Percentiles rank a stretch among this genome's conserved stretches.
Evolutionary conservation across 2,113 vertebrate genomes (phyloP).

Genomic region (Rhea pennata): DNA sequence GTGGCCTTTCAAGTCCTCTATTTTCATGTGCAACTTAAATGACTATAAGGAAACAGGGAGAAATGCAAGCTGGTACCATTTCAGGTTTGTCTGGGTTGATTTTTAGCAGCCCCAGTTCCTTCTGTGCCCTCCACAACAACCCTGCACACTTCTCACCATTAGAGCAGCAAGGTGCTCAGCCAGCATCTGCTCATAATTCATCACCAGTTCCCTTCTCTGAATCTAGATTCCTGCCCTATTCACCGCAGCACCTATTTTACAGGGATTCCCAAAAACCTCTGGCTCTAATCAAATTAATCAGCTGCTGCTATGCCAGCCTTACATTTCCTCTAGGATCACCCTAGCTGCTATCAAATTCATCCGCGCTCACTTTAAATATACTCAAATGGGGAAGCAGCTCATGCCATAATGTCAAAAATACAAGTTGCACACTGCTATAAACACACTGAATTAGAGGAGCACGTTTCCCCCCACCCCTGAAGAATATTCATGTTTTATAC

Average conservation of each 20-base stretch:
- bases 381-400: not conserved
- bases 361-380: not conserved
- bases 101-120: not conserved
- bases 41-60: not conserved
- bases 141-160: accelerated
- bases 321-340: not conserved
- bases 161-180: not conserved
- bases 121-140: not conserved
- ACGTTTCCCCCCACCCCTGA: accelerated
- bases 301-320: accelerated
- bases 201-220: not conserved
- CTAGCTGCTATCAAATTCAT: not conserved
- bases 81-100: not conserved
- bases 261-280: not conserved
- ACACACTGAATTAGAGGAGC: not conserved
- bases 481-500: conserved; percentile 6
- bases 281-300: not conserved
- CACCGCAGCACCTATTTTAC: not conserved
- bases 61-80: not conserved
- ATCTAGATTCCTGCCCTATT: not conserved
- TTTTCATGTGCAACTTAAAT: not conserved
- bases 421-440: not conserved
- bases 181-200: not conserved
- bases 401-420: not conserved
- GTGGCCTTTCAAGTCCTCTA: not conserved